These are phyloP conservation scores for Gallinago jamesoni DNA, from an alignment of 2,113 vertebrate species.

Conservation along the genomic window DNA sequence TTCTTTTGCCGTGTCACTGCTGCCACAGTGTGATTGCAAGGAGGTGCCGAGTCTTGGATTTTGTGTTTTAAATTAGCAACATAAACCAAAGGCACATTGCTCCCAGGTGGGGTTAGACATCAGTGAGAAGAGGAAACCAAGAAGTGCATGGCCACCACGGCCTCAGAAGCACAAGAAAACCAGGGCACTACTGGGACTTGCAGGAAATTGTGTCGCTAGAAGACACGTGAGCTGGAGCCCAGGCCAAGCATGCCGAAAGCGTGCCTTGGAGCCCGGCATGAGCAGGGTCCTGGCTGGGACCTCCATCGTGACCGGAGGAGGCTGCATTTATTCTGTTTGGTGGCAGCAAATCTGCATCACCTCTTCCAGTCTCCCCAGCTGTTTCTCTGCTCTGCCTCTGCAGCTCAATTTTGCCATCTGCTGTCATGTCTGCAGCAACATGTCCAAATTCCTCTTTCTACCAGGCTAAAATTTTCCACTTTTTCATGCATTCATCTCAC, in stretches of 20 bases:
- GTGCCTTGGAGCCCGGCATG: neutral
- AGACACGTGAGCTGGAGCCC: neutral
- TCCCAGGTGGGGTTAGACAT: neutral
- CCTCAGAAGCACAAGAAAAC: neutral
- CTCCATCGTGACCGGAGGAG: rapidly evolving
- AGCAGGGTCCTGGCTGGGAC: neutral
- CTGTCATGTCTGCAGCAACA: neutral
- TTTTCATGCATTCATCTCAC: constrained; percentile 42
- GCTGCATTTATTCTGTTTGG: neutral
- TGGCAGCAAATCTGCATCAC: neutral
- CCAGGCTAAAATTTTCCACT: neutral
- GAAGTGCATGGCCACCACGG: rapidly evolving
- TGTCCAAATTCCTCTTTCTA: neutral
- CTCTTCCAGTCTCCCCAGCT: neutral
- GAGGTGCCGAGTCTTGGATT: neutral
- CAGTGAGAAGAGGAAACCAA: neutral
- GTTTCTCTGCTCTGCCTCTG: neutral
- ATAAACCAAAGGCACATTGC: neutral
- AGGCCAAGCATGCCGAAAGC: rapidly evolving
- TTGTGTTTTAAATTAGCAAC: neutral
- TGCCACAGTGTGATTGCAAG: neutral
- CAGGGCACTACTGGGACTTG: neutral
- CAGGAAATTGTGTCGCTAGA: neutral
- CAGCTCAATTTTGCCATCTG: constrained; percentile 63
- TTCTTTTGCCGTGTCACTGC: neutral